phyloP scores from a whole-genome alignment of 1,140 invertebrate species.

The Pseudomyrmex pallidus region DNA sequence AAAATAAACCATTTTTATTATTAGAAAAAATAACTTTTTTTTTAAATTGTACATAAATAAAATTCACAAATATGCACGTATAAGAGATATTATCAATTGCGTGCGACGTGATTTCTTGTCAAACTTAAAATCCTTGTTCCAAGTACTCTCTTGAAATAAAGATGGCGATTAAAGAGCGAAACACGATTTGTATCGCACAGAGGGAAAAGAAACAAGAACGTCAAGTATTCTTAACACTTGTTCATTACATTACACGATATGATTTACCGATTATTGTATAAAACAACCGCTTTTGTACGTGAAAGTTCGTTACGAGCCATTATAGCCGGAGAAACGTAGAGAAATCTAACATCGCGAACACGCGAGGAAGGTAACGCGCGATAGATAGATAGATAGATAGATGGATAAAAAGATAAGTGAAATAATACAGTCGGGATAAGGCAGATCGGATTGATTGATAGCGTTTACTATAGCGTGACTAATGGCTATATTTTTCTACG shows the following conservation, averaged over 20 bases:
- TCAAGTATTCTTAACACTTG: constrained; percentile 11
- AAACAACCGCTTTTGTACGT: constrained; percentile 50
- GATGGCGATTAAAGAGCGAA: background rate
- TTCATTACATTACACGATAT: constrained; percentile 6
- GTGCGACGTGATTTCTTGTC: no score
- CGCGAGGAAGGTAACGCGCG: constrained; percentile 20
- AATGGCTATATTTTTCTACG: constrained; percentile 21
- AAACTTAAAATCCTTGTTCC: background rate
- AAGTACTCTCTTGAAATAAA: background rate
- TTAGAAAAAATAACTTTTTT: no score
- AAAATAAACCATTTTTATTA: no score
- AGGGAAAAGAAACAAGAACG: background rate
- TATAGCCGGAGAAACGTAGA: constrained; percentile 41
- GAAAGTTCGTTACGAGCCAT: constrained; percentile 66
- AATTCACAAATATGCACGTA: no score
- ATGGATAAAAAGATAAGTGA: constrained; percentile 66
- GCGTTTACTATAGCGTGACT: constrained; percentile 58
- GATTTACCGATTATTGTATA: constrained; percentile 45
- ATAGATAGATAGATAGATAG: constrained; percentile 37
- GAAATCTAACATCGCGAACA: constrained; percentile 58
- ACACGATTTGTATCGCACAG: background rate
- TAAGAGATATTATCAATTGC: no score
- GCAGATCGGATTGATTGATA: constrained; percentile 63
- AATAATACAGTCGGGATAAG: constrained; percentile 54
- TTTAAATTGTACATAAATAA: no score